Evolutionary conservation across 2,113 vertebrate genomes (phyloP).

Genomic region (Platichthys flesus): DNA sequence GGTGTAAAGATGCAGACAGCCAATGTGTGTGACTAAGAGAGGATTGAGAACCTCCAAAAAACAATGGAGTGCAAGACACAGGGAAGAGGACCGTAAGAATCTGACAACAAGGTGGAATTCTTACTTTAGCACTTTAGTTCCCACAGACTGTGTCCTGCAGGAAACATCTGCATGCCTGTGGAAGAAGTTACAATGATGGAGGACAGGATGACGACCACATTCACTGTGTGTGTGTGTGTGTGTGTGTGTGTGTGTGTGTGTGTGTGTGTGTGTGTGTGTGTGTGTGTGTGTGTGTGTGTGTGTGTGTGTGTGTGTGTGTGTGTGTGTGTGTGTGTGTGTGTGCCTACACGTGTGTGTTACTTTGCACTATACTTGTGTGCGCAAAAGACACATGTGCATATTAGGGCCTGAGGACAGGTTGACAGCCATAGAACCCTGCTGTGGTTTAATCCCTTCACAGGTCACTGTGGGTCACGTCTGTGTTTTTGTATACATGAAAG

Average conservation of each 20-base stretch:
- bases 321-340: slow-evolving; percentile 17
- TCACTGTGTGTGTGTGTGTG: slow-evolving; percentile 9
- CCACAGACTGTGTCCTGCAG: slow-evolving; percentile 45
- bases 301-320: neutral
- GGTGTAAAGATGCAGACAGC: neutral
- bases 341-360: neutral
- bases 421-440: slow-evolving; percentile 56
- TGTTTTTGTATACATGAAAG: slow-evolving; percentile 37
- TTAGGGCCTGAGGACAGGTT: slow-evolving; percentile 56
- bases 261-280: slow-evolving; percentile 22
- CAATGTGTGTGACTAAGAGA: neutral
- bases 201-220: slow-evolving; percentile 54
- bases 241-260: neutral
- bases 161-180: slow-evolving; percentile 74
- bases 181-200: slow-evolving; percentile 63
- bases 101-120: slow-evolving; percentile 17
- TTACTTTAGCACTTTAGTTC: slow-evolving; percentile 32
- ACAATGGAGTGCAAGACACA: neutral
- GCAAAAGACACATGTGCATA: slow-evolving; percentile 21
- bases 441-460: slow-evolving; percentile 62
- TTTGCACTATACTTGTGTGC: neutral
- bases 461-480: slow-evolving; percentile 49
- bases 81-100: slow-evolving; percentile 7
- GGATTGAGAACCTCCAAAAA: too few species aligned
- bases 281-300: slow-evolving; percentile 14